Evolutionary conservation across 1,140 invertebrate genomes (phyloP).

Genomic region (Plodia interpunctella): DNA sequence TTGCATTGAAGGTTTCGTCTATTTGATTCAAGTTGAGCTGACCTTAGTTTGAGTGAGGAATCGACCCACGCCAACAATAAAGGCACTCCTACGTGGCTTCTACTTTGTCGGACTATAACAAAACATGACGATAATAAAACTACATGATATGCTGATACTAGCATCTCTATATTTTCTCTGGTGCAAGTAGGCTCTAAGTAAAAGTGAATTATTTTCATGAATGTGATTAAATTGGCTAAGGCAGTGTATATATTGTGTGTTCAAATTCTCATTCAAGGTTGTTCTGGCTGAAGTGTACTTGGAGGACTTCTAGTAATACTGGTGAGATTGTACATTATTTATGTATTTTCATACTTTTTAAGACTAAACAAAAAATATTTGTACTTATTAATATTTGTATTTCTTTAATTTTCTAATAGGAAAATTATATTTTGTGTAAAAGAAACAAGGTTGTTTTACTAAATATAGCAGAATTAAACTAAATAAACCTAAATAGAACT

Average conservation of each 20-base stretch:
- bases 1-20: conserved; percentile 32
- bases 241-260: conserved; percentile 11
- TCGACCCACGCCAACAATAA: conserved; percentile 65
- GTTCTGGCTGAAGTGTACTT: neutral
- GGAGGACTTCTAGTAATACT: neutral
- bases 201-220: conserved; percentile 22
- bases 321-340: neutral
- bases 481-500: too few species aligned
- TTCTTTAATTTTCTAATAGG: conserved; percentile 1
- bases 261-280: conserved; percentile 12
- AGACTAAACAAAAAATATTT: too few species aligned
- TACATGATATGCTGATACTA: conserved; percentile 30
- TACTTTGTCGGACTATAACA: conserved; percentile 38
- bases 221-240: conserved; percentile 11
- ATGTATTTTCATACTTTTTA: neutral
- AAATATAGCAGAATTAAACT: too few species aligned
- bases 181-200: conserved; percentile 27
- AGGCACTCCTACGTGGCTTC: conserved; percentile 62
- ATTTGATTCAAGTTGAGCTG: conserved; percentile 42
- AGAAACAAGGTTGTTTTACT: too few species aligned
- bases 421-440: too few species aligned
- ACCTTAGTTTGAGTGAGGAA: conserved; percentile 63
- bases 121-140: conserved; percentile 42
- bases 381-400: neutral
- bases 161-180: conserved; percentile 19